These are phyloP conservation scores for Nematolebias whitei DNA, from an alignment of 2,113 vertebrate genomes.

Conservation along the genomic window DNA sequence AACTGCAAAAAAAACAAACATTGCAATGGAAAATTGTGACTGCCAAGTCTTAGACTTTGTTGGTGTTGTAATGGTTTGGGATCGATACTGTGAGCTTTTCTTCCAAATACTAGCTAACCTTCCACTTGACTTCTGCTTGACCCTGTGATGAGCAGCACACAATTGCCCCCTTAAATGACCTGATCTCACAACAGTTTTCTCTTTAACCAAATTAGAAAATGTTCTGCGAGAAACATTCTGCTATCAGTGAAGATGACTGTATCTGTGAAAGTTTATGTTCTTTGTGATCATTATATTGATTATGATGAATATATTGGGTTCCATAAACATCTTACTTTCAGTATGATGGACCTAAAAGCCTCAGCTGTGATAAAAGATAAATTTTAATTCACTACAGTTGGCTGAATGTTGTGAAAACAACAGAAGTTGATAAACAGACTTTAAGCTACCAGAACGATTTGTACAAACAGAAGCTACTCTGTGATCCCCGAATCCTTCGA, in stretches of 20 bases:
- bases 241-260: slow-evolving; percentile 3
- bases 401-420: slow-evolving; percentile 34
- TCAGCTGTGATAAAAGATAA: slow-evolving; percentile 6
- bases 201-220: slow-evolving; percentile 30
- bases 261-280: slow-evolving; percentile 14
- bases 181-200: slow-evolving; percentile 29
- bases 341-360: not conserved
- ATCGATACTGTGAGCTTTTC: slow-evolving; percentile 61
- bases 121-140: slow-evolving; percentile 60
- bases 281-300: too few relatives aligned
- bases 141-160: slow-evolving; percentile 55
- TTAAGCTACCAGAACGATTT: slow-evolving; percentile 37
- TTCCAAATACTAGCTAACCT: slow-evolving; percentile 60
- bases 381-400: slow-evolving; percentile 31
- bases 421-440: too few relatives aligned
- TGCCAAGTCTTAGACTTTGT: slow-evolving; percentile 61
- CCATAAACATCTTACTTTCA: slow-evolving; percentile 13
- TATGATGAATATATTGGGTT: not conserved
- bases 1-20: slow-evolving; percentile 58
- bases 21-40: slow-evolving; percentile 62
- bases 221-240: too few relatives aligned
- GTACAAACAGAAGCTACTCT: slow-evolving; percentile 57
- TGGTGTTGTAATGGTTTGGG: slow-evolving; percentile 58
- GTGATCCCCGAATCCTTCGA: slow-evolving; percentile 52
- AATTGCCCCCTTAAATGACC: slow-evolving; percentile 44